phyloP scores from a whole-genome alignment of 2,113 vertebrate species.

The Haemorhous mexicanus region DNA sequence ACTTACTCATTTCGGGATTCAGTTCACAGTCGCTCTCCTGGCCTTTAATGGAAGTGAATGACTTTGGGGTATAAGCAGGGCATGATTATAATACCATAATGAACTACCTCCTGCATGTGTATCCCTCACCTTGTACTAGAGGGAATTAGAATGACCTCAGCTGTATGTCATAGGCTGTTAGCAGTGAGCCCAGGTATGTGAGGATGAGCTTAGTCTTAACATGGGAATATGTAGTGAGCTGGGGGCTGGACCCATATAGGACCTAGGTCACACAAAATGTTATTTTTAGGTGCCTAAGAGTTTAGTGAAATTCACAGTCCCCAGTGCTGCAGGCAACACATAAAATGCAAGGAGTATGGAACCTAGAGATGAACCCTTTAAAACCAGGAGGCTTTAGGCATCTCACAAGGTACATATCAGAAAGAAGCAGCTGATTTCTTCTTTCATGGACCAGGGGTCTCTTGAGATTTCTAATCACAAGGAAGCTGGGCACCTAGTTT shows the following conservation, averaged over 20 bases:
- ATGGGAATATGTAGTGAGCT: neutral
- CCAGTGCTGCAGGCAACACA: neutral
- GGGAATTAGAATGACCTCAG: constrained; percentile 56
- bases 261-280: neutral
- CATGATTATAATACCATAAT: constrained; percentile 64
- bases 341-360: neutral
- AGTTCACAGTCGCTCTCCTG: constrained; percentile 29
- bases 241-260: neutral
- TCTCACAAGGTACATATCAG: neutral
- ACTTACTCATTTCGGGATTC: constrained; percentile 37
- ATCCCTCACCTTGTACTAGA: neutral
- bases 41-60: constrained; percentile 53
- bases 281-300: constrained; percentile 8
- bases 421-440: neutral
- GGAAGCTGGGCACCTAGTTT: neutral
- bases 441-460: neutral
- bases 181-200: neutral
- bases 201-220: constrained; percentile 7
- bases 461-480: neutral
- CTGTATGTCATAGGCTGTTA: constrained; percentile 36
- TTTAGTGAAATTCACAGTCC: neutral
- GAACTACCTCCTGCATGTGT: constrained; percentile 43
- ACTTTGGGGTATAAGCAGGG: constrained; percentile 54
- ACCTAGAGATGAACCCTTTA: neutral
- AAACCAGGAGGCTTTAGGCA: neutral